Base-by-base conservation (phyloP, 2,888 invertebrate genomes). In the Caenorhabditis afra region DNA sequence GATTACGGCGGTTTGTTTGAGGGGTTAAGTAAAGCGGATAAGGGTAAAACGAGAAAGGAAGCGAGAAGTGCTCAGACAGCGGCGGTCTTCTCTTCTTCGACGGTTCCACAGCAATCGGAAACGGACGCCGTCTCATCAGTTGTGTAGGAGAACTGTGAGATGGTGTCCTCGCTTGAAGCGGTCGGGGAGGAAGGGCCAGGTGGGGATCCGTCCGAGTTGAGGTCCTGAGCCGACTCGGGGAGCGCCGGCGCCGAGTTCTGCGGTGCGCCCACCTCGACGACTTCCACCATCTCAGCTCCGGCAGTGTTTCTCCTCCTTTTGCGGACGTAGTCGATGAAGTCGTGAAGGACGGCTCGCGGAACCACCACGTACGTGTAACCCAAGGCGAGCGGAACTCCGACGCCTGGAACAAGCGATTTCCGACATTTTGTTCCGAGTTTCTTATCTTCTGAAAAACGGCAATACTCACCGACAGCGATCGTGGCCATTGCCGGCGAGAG, bases 331-430 rank as follows among this genome's bases (percentile, higher is more conserved):
- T 71, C 70, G 14, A 50, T 23, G 39, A 29, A 45, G 55, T 71
- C 70, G 29, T 47, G 44, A 22, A 71, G n/a, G 18, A 71, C 35
- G 3, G 70, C 62, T 35, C 62, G 61, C 12, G 70, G 70, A 0
- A 71, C 70, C 47, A 71, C 37, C 2, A 53, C 41, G 44, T 73
- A 73, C 0, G 58, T 65, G 45, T 73, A 73, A 11, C 64, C 73
- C 12, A 73, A 1, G n/a, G 65, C 65, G n/a, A 73, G 12, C 11
- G 73, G 73, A 1, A 57, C 58, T 14, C 73, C 64, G 45, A 73
- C 23, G 11, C 22, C 73, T 73, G 64, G 1, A 61, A 67, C 29
- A 61, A 37, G n/a, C n/a, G n/a, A 16, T n/a, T 55, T 3, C 14
- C n/a, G 47, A 47, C 11, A 20, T 10, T 12, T n/a, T 14, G n/a